Conservation (phyloP, 2,113 vertebrate genomes). For the Psittacula cyanocephala region DNA sequence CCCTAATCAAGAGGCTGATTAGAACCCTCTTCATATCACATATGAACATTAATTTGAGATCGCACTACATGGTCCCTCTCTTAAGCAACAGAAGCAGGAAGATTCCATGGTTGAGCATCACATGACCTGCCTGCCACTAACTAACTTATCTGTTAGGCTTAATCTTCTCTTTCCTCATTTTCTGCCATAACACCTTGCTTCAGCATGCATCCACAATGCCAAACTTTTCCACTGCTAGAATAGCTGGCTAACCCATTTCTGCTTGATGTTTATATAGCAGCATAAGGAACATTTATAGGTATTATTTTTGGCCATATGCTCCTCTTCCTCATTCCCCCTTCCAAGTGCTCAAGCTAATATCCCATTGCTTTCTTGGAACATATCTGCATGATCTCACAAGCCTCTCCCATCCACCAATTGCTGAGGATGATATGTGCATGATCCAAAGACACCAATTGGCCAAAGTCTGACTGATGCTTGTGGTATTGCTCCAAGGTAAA, state of each 20-base stretch:
- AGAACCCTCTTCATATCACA: not conserved
- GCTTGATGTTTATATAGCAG: not conserved
- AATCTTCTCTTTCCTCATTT: not conserved
- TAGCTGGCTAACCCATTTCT: not conserved
- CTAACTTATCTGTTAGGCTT: not conserved
- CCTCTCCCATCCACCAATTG: slow-evolving; percentile 18
- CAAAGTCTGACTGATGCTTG: slow-evolving; percentile 25
- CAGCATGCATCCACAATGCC: not conserved
- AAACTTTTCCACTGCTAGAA: not conserved
- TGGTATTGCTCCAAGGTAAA: slow-evolving; percentile 9
- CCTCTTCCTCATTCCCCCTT: slow-evolving; percentile 12
- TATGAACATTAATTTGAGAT: not conserved
- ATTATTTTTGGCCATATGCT: slow-evolving; percentile 57
- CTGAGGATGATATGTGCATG: not conserved
- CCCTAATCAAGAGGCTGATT: not conserved
- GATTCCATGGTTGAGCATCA: not conserved
- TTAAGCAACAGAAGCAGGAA: not conserved
- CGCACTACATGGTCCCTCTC: not conserved
- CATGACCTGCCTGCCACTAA: not conserved
- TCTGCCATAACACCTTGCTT: not conserved
- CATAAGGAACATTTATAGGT: not conserved
- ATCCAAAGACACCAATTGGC: slow-evolving; percentile 31
- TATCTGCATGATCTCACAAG: slow-evolving; percentile 56
- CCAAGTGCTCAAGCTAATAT: slow-evolving; percentile 43
- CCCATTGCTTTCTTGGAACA: slow-evolving; percentile 51